A percentile compares a stretch with the other conserved stretches of the same genome.
Conservation (phyloP, 2,797 vertebrate genomes). For the Hybognathus amarus region DNA sequence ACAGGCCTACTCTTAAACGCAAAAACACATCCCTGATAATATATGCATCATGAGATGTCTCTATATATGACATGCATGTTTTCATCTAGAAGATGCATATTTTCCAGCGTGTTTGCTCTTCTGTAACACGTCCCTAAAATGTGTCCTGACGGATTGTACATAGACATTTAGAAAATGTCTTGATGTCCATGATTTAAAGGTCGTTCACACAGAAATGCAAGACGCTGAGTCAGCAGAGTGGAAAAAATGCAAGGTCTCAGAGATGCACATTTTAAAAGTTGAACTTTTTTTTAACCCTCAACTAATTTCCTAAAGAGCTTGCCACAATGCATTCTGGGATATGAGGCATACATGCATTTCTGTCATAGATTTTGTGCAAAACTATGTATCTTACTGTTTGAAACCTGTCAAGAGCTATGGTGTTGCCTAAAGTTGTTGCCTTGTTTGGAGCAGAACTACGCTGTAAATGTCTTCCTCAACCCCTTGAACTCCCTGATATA, state of each 20-base stretch:
- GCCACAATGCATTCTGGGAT: not conserved
- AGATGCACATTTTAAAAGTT: not conserved
- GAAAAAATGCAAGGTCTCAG: not conserved
- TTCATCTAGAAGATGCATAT: not conserved
- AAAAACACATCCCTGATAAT: not conserved
- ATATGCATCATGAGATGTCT: not conserved
- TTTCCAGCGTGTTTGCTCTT: not conserved
- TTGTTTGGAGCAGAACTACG: not conserved
- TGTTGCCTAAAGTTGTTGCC: not conserved
- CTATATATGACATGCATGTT: not conserved
- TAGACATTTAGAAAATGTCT: not conserved
- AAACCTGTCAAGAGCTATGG: not conserved
- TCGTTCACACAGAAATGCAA: not conserved
- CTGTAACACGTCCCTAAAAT: not conserved
- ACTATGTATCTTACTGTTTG: not conserved
- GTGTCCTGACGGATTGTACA: not conserved
- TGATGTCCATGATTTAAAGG: not conserved
- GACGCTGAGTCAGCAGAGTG: not conserved
- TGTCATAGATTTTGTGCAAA: not conserved
- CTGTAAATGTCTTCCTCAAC: not conserved
- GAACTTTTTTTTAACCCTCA: not conserved
- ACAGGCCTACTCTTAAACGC: not conserved
- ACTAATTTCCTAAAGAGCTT: not conserved
- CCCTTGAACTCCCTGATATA: constrained; percentile 19
- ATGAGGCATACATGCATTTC: not conserved